Evolutionary conservation across 2,888 invertebrate genomes (phyloP).

Genomic region (Sphaeridia pumilis): DNA sequence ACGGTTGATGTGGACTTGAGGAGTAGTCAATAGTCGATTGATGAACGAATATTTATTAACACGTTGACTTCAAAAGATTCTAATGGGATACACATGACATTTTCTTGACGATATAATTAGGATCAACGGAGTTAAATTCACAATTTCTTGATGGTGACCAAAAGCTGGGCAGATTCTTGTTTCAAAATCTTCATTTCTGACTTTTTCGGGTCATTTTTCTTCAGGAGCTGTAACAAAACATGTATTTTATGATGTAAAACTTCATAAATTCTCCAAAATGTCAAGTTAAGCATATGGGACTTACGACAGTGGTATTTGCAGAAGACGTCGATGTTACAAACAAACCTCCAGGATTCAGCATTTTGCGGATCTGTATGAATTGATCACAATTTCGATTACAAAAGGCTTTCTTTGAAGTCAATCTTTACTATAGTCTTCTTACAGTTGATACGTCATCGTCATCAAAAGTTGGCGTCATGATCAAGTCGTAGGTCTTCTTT

Average conservation of each 20-base stretch:
- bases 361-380: slow-evolving; percentile 4
- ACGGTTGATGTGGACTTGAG: no score
- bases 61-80: no score
- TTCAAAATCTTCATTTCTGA: slow-evolving; percentile 8
- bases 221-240: slow-evolving; percentile 1
- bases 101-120: no score
- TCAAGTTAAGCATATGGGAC: not conserved
- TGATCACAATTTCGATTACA: not conserved
- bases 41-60: no score
- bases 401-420: not conserved
- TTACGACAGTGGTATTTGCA: slow-evolving; percentile 2
- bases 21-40: no score
- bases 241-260: not conserved
- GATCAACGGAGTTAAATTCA: no score
- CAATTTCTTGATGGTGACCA: slow-evolving; percentile 1
- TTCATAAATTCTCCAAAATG: not conserved
- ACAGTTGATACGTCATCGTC: slow-evolving; percentile 5
- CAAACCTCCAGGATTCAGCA: not conserved
- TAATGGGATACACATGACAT: no score
- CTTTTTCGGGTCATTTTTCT: slow-evolving; percentile 10
- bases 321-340: slow-evolving; percentile 7
- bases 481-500: slow-evolving; percentile 4
- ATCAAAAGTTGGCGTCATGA: not conserved
- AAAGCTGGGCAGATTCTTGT: slow-evolving; percentile 8
- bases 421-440: not conserved